phyloP scores from a whole-genome alignment of 1,140 invertebrate species.

The Coelopa frigida region DNA sequence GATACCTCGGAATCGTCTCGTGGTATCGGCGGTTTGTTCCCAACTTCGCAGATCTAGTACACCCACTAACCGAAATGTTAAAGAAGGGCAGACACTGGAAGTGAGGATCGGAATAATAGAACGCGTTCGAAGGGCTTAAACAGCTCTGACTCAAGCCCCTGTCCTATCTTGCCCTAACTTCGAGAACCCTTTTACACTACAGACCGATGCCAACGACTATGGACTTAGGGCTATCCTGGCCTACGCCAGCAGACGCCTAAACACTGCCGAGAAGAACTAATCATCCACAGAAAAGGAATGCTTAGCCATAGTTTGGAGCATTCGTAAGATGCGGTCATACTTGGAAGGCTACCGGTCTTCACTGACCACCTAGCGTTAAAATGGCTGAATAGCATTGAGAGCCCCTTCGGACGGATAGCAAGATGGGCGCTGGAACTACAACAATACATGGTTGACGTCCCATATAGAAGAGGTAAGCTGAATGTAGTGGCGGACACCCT shows the following conservation, averaged over 20 bases:
- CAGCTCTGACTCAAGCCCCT: too few species aligned
- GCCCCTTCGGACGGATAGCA: neutral
- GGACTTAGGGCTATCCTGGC: neutral
- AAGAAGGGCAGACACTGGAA: too few species aligned
- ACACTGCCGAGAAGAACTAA: neutral
- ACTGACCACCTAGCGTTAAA: neutral
- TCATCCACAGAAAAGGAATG: neutral
- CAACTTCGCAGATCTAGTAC: constrained; percentile 9
- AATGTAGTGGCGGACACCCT: constrained; percentile 3
- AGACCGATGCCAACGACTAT: too few species aligned
- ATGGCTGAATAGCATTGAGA: neutral
- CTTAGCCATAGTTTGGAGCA: neutral
- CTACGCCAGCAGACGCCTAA: neutral
- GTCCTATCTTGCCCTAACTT: too few species aligned
- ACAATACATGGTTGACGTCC: neutral
- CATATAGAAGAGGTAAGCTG: neutral
- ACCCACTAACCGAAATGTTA: constrained; percentile 2
- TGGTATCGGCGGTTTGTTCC: constrained; percentile 16
- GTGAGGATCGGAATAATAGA: too few species aligned
- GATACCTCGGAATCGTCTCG: constrained; percentile 5
- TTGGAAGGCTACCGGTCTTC: neutral
- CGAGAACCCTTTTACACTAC: too few species aligned
- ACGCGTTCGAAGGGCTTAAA: too few species aligned
- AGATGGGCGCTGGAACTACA: neutral
- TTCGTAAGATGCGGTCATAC: neutral